Conservation (phyloP, 1,140 invertebrate species). For the Nasonia giraulti region DNA sequence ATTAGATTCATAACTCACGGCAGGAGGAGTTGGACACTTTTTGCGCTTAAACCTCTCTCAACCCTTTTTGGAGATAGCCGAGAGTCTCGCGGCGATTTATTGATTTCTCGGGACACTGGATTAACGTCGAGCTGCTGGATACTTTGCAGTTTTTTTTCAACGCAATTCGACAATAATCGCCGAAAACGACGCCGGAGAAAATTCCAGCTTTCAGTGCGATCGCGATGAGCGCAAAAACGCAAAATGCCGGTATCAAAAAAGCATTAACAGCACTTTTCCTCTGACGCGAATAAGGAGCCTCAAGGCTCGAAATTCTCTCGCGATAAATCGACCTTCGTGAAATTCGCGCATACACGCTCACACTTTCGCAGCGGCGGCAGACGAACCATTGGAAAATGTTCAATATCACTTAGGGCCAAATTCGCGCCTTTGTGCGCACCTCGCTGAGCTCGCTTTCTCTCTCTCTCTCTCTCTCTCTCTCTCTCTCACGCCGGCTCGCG, state of each 20-base stretch:
- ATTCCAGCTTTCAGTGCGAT: neutral
- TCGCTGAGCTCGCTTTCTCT: neutral
- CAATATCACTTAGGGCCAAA: neutral
- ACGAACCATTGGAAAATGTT: neutral
- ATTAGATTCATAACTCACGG: slow-evolving; percentile 41
- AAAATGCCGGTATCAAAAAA: slow-evolving; percentile 3
- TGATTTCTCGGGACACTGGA: neutral
- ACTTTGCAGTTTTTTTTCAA: too few species aligned
- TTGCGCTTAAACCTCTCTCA: neutral
- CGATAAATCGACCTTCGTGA: neutral
- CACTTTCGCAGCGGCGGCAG: neutral
- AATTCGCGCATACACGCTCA: neutral
- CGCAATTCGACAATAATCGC: neutral
- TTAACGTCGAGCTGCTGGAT: too few species aligned
- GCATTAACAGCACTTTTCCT: slow-evolving; percentile 22
- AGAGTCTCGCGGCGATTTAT: neutral
- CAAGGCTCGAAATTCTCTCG: neutral
- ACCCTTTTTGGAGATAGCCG: neutral
- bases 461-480: too few species aligned
- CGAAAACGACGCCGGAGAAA: neutral
- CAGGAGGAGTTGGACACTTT: neutral
- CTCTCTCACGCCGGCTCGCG: too few species aligned
- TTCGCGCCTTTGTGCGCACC: slow-evolving; percentile 1
- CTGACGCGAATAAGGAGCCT: neutral
- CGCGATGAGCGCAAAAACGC: neutral